These are phyloP conservation scores for Apostichopus leukothele DNA, from an alignment of 53 echinoderm and acorn worm genomes.

Conservation along the genomic window DNA sequence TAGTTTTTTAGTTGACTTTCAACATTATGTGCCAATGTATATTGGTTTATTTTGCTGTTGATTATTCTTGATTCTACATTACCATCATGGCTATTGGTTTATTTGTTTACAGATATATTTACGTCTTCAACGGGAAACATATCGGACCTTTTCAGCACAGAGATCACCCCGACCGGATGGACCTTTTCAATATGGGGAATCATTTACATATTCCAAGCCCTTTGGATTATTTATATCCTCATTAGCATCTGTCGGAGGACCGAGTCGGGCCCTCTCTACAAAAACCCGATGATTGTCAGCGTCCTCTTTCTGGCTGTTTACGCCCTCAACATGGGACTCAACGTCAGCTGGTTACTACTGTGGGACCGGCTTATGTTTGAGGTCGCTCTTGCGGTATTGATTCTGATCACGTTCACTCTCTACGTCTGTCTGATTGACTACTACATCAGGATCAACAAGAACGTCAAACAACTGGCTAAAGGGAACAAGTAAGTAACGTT, in stretches of 20 bases:
- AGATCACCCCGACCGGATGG: slow-evolving; percentile 85
- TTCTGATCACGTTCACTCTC: slow-evolving; percentile 50
- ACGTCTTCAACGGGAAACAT: slow-evolving; percentile 44
- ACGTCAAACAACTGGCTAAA: slow-evolving; percentile 46
- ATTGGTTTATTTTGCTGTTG: no score
- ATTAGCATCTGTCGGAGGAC: slow-evolving; percentile 52
- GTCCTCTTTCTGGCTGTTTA: slow-evolving; percentile 53
- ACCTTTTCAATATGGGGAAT: slow-evolving; percentile 87
- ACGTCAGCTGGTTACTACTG: slow-evolving; percentile 63
- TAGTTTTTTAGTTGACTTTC: no score
- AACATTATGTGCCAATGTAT: no score
- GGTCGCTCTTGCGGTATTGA: slow-evolving; percentile 43
- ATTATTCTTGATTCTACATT: no score
- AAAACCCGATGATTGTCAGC: slow-evolving; percentile 52
- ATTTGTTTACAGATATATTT: not conserved
- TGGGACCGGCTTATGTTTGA: slow-evolving; percentile 60
- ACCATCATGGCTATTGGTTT: no score
- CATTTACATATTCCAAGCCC: slow-evolving; percentile 61
- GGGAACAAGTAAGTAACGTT: slow-evolving; percentile 52
- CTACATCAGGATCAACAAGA: slow-evolving; percentile 51
- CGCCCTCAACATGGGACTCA: slow-evolving; percentile 57
- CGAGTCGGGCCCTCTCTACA: slow-evolving; percentile 53
- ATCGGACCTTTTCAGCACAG: slow-evolving; percentile 65
- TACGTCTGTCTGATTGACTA: slow-evolving; percentile 57
- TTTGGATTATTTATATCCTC: slow-evolving; percentile 49